Conservation (phyloP, 1,140 invertebrate species). For the Hypothenemus hampei region DNA sequence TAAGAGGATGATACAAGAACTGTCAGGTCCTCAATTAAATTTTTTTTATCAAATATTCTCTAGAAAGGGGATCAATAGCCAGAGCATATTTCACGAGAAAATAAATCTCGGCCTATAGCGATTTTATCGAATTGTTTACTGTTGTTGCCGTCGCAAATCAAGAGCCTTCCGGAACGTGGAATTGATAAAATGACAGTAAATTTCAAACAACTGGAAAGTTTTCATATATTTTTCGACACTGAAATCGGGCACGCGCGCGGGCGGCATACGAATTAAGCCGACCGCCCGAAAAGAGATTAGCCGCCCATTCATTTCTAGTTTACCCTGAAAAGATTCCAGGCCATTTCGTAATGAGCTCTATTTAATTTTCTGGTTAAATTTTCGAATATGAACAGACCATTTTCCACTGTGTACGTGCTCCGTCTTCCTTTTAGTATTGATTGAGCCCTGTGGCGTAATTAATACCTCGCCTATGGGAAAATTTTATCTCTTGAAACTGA, state of each 20-base stretch:
- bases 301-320: constrained; percentile 12
- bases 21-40: constrained; percentile 4
- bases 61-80: neutral
- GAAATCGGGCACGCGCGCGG: constrained; percentile 6
- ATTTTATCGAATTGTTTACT: constrained; percentile 25
- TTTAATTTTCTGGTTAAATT: constrained; percentile 8
- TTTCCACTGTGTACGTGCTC: constrained; percentile 9
- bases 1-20: neutral
- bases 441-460: constrained; percentile 6
- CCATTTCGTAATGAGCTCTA: constrained; percentile 8
- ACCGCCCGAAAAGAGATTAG: constrained; percentile 26
- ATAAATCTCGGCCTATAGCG: constrained; percentile 5
- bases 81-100: neutral
- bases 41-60: neutral
- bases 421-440: constrained; percentile 12
- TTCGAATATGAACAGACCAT: constrained; percentile 12
- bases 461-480: constrained; percentile 2
- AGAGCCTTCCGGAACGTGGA: constrained; percentile 23
- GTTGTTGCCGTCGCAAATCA: constrained; percentile 25
- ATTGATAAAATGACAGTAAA: constrained; percentile 28
- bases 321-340: constrained; percentile 14
- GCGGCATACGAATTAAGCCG: constrained; percentile 24
- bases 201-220: too few species aligned
- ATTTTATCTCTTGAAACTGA: too few species aligned
- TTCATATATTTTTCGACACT: too few species aligned